Evolutionary conservation across 2,113 vertebrate species (phyloP).

Genomic region (Saccopteryx bilineata): DNA sequence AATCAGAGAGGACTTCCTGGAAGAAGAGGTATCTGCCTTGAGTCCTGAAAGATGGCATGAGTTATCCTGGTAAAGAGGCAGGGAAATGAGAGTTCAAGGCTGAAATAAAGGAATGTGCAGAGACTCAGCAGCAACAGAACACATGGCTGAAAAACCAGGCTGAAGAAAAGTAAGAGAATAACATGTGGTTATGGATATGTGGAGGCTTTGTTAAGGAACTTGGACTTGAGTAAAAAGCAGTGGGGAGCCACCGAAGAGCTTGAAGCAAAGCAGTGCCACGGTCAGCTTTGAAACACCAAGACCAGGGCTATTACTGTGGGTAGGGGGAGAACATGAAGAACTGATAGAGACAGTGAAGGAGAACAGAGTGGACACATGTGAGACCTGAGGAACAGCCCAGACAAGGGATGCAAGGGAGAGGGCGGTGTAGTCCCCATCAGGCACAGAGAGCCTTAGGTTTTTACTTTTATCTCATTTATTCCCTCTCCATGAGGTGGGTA

Average conservation of each 20-base stretch:
- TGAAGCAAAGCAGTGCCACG: too few relatives aligned
- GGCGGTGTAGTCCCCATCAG: neutral
- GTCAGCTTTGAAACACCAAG: conserved; percentile 23
- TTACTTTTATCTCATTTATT: neutral
- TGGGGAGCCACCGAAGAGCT: neutral
- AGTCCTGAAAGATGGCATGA: neutral
- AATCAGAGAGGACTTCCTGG: conserved; percentile 23
- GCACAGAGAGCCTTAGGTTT: neutral
- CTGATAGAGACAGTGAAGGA: neutral
- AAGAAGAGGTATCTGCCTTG: neutral
- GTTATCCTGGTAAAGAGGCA: neutral
- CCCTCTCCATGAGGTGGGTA: neutral
- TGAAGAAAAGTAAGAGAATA: neutral
- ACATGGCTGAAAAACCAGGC: neutral
- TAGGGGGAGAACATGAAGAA: neutral
- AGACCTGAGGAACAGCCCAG: neutral
- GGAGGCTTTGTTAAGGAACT: neutral
- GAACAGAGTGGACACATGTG: neutral
- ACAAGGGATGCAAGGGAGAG: neutral
- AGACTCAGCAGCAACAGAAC: neutral
- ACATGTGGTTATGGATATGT: neutral
- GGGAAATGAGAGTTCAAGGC: neutral
- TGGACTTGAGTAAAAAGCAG: neutral
- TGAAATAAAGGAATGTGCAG: neutral
- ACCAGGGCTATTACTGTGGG: neutral